Evolutionary conservation across 1,140 invertebrate genomes (phyloP), one percentile per base, ranked within the genome.

Genomic region (Lethocerus indicus): DNA sequence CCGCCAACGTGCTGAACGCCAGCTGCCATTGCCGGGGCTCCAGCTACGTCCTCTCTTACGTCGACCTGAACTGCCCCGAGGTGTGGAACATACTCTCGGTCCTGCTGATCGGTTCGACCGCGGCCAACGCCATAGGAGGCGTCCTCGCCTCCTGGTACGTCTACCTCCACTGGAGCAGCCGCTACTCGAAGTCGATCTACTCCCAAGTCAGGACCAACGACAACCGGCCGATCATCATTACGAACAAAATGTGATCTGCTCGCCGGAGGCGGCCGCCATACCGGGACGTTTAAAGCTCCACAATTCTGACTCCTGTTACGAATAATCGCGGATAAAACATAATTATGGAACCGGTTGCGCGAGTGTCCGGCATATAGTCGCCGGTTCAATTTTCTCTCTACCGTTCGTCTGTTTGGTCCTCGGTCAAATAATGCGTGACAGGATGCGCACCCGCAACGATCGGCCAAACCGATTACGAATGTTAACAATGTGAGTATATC

Each of bases 1-100:
- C 68, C 7, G 59, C 62, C 1, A 59, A 64, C 27, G 60, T 66
- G 13, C 41, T 59, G 9, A 64, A 63, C 44, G 57, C 63, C 26
- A 62, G 60, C 6, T 69, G 66, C 52, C 55, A 61, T 16, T 69
- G 66, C 49, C 60, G 46, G 28, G 28, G 27, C 44, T 12, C 20
- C 14, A 36, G 46, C 5, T 28, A 52, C 41, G 52, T 59, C 4
- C 53, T 63, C 14, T 57, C 56, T 35, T 72, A 72, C 51, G 52
- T 62, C 14, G 68, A 71, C 37, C 61, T 72, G 27, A 68, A 64
- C 43, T 72, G 70, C 58, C 61, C 61, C 2, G 68, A 71, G 37
- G 44, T 46, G 5, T 48, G 5, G 61, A 70, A 50, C 62, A 59
- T 47, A 56, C 66, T 26, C 49, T 71, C 27, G 63, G 62, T 70